Percentiles rank a stretch among this genome's conserved stretches.
phyloP scores from a whole-genome alignment of 2,888 invertebrate genomes.

The Chydorus sphaericus region DNA sequence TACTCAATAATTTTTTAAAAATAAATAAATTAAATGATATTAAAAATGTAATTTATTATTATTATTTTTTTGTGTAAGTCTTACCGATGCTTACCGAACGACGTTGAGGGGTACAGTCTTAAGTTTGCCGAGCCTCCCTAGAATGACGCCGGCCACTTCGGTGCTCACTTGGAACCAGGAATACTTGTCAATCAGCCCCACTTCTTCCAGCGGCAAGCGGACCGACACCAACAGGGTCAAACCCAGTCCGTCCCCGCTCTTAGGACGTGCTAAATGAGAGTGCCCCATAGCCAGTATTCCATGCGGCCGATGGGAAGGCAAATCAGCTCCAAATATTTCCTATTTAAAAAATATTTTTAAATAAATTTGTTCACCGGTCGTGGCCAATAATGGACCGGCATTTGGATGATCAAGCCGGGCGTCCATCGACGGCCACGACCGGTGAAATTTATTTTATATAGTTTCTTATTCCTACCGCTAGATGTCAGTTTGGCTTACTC shows the following conservation, averaged over 20 bases:
- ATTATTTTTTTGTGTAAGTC: no score
- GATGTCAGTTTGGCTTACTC: no score
- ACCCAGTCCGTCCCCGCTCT: conserved; percentile 55
- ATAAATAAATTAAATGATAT: not conserved
- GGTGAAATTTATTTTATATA: no score
- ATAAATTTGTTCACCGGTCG: no score
- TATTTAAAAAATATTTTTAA: conserved; percentile 22
- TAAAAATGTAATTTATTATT: not conserved
- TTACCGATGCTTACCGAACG: conserved; percentile 42
- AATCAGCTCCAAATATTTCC: conserved; percentile 76
- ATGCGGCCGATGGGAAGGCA: conserved; percentile 67
- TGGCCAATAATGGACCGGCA: no score
- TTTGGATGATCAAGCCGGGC: no score
- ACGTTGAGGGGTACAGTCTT: conserved; percentile 68
- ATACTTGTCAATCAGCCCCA: conserved; percentile 71
- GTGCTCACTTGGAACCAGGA: conserved; percentile 69
- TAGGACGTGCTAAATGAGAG: conserved; percentile 23
- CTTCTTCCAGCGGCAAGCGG: conserved; percentile 68
- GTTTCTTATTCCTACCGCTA: no score
- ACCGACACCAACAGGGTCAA: conserved; percentile 69
- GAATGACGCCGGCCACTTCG: conserved; percentile 49
- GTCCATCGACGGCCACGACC: no score
- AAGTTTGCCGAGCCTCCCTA: conserved; percentile 54
- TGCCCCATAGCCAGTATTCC: conserved; percentile 47
- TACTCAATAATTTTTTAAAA: not conserved